These are phyloP conservation scores for Heliconius charithonia DNA, from an alignment of 2,888 invertebrate species.

Conservation along the genomic window DNA sequence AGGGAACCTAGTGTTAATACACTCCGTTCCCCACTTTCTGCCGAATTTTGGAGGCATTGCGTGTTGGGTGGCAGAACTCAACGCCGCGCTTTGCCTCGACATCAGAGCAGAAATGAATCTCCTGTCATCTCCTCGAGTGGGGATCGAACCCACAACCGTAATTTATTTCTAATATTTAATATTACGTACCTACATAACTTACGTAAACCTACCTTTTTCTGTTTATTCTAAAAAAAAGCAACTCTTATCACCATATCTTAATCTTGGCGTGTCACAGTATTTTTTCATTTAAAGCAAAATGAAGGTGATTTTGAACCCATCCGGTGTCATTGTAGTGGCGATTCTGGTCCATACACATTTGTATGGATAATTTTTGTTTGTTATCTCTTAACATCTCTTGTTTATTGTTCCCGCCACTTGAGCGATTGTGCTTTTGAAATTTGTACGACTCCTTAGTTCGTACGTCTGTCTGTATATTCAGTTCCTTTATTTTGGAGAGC, in stretches of 20 bases:
- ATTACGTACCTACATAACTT: too few species aligned
- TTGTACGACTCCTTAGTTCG: conserved; percentile 12
- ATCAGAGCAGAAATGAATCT: too few species aligned
- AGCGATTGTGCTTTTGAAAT: conserved; percentile 21
- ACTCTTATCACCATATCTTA: conserved; percentile 38
- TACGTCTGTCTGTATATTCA: conserved; percentile 1
- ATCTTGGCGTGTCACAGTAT: conserved; percentile 63
- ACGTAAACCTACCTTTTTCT: conserved; percentile 16
- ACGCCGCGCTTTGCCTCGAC: too few species aligned
- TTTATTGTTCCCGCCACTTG: conserved; percentile 29
- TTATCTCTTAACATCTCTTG: conserved; percentile 28
- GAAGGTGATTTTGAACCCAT: conserved; percentile 65
- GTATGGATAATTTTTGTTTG: conserved; percentile 32
- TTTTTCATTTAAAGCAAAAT: conserved; percentile 68
- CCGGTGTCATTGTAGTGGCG: conserved; percentile 62
- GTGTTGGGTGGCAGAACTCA: too few species aligned
- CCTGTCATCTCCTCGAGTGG: too few species aligned
- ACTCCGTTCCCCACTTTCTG: too few species aligned
- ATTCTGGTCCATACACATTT: conserved; percentile 35
- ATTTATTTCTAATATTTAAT: too few species aligned
- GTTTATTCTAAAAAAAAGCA: conserved; percentile 31
- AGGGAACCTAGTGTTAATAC: too few species aligned
- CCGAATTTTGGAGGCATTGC: too few species aligned
- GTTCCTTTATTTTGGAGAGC: conserved; percentile 5
- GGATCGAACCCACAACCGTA: too few species aligned